phyloP scores from a whole-genome alignment of 2,888 invertebrate genomes.

The Apoderus coryli region DNA sequence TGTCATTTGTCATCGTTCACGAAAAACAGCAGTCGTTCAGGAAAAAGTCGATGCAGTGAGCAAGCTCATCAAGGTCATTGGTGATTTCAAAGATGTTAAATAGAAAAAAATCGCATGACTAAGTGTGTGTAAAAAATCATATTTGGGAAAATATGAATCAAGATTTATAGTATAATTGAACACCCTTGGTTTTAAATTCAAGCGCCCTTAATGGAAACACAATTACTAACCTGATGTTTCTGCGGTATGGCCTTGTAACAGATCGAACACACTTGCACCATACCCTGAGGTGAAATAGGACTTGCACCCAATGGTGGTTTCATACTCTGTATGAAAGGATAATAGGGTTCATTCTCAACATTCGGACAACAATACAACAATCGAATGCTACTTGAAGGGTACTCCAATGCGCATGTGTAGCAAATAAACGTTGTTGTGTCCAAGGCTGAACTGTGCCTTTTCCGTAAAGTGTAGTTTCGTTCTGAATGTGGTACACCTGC shows the following conservation, averaged over 20 bases:
- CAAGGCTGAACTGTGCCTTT: slow-evolving; percentile 50
- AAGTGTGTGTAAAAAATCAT: too few relatives aligned
- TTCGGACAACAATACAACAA: slow-evolving; percentile 75
- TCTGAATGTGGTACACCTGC: slow-evolving; percentile 57
- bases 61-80: too few relatives aligned
- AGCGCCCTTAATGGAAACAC: too few relatives aligned
- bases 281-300: slow-evolving; percentile 80
- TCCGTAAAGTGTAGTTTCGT: slow-evolving; percentile 66
- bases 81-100: too few relatives aligned
- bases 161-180: too few relatives aligned
- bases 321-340: slow-evolving; percentile 72
- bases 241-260: slow-evolving; percentile 73
- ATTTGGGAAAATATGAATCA: too few relatives aligned
- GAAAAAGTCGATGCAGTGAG: too few relatives aligned
- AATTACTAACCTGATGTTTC: slow-evolving; percentile 46
- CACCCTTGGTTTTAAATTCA: too few relatives aligned
- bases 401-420: slow-evolving; percentile 75
- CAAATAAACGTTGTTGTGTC: slow-evolving; percentile 69
- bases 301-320: slow-evolving; percentile 73
- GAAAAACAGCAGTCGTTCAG: too few relatives aligned
- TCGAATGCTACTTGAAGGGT: slow-evolving; percentile 64
- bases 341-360: slow-evolving; percentile 76
- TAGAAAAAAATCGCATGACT: too few relatives aligned
- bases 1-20: too few relatives aligned
- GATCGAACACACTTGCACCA: slow-evolving; percentile 76